phyloP scores from a whole-genome alignment of 2,888 invertebrate genomes.

The Cephus pulcher region DNA sequence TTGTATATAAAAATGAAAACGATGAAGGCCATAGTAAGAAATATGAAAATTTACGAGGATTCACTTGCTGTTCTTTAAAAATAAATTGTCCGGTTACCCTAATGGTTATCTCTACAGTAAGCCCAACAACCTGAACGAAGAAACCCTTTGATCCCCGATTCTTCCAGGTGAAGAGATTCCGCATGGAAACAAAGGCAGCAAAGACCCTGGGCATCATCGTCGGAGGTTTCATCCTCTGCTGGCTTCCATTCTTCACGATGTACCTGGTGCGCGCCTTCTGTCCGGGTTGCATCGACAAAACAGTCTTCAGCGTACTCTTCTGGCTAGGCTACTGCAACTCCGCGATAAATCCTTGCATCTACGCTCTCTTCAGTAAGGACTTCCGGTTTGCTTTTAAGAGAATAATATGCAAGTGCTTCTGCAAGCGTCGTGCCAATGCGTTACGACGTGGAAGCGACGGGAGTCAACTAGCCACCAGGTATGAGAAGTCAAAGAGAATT shows the following conservation, averaged over 20 bases:
- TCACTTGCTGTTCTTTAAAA: background rate
- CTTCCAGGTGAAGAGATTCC: slow-evolving; percentile 81
- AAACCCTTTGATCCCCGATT: background rate
- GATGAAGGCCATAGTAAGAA: background rate
- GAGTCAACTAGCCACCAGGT: slow-evolving; percentile 61
- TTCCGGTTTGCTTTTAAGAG: slow-evolving; percentile 95
- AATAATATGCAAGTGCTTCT: slow-evolving; percentile 89
- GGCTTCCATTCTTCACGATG: slow-evolving; percentile 97
- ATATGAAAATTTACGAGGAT: background rate
- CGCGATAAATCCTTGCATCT: slow-evolving; percentile 94
- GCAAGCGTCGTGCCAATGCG: slow-evolving; percentile 68
- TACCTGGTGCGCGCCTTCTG: slow-evolving; percentile 92
- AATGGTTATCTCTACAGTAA: background rate
- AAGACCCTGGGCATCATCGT: slow-evolving; percentile 97
- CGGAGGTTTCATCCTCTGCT: slow-evolving; percentile 96
- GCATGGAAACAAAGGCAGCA: slow-evolving; percentile 97
- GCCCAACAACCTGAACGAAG: background rate
- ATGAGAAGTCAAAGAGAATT: slow-evolving; percentile 7
- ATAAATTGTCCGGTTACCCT: background rate
- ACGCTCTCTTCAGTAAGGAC: slow-evolving; percentile 94
- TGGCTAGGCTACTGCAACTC: slow-evolving; percentile 99
- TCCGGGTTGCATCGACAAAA: slow-evolving; percentile 83
- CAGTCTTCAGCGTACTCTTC: slow-evolving; percentile 91
- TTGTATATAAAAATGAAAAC: background rate
- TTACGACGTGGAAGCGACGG: slow-evolving; percentile 64